Percentiles rank a stretch among this genome's conserved stretches.
Conservation (phyloP, 2,888 invertebrate species). For the Metalampra italica region DNA sequence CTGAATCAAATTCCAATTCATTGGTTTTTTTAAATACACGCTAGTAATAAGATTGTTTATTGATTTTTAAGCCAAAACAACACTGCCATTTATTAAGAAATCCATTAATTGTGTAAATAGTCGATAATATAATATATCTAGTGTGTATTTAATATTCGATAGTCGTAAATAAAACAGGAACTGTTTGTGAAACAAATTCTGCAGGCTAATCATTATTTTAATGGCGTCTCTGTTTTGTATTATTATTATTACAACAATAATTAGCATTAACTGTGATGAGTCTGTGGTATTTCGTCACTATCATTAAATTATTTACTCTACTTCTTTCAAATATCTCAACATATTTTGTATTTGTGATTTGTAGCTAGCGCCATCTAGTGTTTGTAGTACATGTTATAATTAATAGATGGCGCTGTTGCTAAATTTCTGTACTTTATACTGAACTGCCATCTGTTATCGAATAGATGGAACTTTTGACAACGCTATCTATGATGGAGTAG, state of each 20-base stretch:
- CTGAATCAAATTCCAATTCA: not conserved
- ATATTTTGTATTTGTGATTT: too few species aligned
- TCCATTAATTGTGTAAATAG: not conserved
- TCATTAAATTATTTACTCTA: too few species aligned
- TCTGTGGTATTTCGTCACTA: not conserved
- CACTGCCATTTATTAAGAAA: constrained; percentile 22
- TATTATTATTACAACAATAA: constrained; percentile 1
- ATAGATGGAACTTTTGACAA: constrained; percentile 15
- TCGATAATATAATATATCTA: not conserved
- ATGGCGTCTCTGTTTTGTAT: constrained; percentile 17
- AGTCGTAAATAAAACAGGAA: constrained; percentile 6
- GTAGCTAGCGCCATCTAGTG: constrained; percentile 19
- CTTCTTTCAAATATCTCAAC: too few species aligned
- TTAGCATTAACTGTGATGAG: not conserved
- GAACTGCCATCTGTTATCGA: constrained; percentile 16
- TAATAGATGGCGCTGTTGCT: not conserved
- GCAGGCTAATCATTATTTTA: constrained; percentile 15
- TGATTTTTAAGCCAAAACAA: constrained; percentile 12
- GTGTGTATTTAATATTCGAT: not conserved
- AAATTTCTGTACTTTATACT: not conserved
- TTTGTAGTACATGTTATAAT: not conserved
- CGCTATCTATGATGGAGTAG: constrained; percentile 24
- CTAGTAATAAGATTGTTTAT: constrained; percentile 35
- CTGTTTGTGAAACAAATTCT: constrained; percentile 8
- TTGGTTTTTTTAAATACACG: constrained; percentile 16